Base-by-base conservation (phyloP, 1,140 invertebrate genomes). In the Lucilia sericata region DNA sequence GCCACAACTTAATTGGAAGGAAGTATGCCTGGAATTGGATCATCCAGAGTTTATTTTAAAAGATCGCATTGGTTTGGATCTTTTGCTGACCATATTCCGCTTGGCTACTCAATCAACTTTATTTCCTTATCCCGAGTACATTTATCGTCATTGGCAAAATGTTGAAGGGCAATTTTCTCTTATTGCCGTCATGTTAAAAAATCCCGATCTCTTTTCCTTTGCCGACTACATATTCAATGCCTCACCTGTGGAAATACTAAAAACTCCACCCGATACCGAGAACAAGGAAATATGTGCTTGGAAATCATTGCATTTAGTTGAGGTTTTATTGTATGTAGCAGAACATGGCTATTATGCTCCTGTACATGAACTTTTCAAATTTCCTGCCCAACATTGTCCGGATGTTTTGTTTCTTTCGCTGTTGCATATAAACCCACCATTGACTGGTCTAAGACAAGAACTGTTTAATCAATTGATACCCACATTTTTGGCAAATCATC, bases 191-290 rank as follows among this genome's bases (percentile, higher is more conserved):
- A 96, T 98, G 85, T 90, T 99, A 1, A 97, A 97, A 88, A 95
- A 97, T 92, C 94, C 97, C 0, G 98, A 99, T 91, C 94, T 99
- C 49, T 98, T 99, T 91, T 98, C 96, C 88, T 97, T 99, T 90
- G 95, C 96, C 80, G 98, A 99, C 91, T 96, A 97, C 92, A 95
- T 96, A 0, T 97, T 95, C 91, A 95, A 95, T 87, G 94, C 96
- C 9, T 96, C 98, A 4, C 92, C 95, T 1, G 95, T 97, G 83
- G 97, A 99, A 86, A 94, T 97, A 84, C 91, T 99, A 12, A 99
- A 99, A 92, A 95, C 97, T 19, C 95, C 96, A 17, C 98, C 98
- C 0, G 98, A 99, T 93, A 93, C 93, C 25, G 97, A 99, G 82
- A 97, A 97, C 87, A 97, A 98, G 89, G 97, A 98, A 90, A 94